Conservation (phyloP, 2,888 invertebrate species). For the Volucella bombylans region DNA sequence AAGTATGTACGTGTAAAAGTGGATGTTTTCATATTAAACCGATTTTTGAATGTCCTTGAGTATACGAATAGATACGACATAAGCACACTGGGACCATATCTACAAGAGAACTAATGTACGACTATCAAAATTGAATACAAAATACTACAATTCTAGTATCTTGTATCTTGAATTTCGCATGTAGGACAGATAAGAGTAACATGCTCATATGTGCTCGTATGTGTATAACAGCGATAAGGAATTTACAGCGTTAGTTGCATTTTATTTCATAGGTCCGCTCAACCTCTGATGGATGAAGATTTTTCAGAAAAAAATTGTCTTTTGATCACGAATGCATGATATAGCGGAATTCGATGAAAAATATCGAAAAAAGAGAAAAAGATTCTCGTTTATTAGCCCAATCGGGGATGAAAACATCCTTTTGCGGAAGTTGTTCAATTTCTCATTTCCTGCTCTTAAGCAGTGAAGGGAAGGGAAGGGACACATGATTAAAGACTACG, state of each 20-base stretch:
- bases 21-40: slow-evolving; percentile 38
- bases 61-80: slow-evolving; percentile 32
- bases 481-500: not conserved
- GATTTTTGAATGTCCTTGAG: slow-evolving; percentile 62
- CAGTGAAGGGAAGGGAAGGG: not conserved
- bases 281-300: slow-evolving; percentile 3
- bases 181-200: not conserved
- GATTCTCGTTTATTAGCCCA: slow-evolving; percentile 44
- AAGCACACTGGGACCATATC: slow-evolving; percentile 20
- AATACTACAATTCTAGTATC: not conserved
- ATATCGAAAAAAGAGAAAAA: not conserved
- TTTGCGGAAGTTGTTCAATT: slow-evolving; percentile 31
- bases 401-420: slow-evolving; percentile 52
- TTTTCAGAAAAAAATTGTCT: slow-evolving; percentile 41
- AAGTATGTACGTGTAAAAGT: no score
- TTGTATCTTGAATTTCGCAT: not conserved
- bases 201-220: not conserved
- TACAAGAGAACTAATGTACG: slow-evolving; percentile 35
- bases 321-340: slow-evolving; percentile 59
- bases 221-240: slow-evolving; percentile 1
- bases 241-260: no score
- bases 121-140: slow-evolving; percentile 21
- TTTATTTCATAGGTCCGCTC: no score
- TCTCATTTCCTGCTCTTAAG: slow-evolving; percentile 62
- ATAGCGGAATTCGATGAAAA: slow-evolving; percentile 23